Percentiles rank a stretch among this genome's conserved stretches.
phyloP scores from a whole-genome alignment of 2,888 invertebrate genomes.

The Acrocyrtus sp. region DNA sequence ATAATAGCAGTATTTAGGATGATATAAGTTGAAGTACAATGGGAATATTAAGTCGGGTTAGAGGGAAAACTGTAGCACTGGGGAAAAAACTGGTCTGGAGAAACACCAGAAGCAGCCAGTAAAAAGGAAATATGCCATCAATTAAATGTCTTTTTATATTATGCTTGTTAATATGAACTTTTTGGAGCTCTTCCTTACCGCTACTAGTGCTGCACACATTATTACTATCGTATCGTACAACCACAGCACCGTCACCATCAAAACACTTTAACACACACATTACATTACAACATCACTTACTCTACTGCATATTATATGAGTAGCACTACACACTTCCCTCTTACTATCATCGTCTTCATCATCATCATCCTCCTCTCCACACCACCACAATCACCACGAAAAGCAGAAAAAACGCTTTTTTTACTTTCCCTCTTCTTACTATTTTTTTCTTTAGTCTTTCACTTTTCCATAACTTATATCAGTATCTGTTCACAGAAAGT shows the following conservation, averaged over 20 bases:
- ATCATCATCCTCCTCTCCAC: constrained; percentile 1
- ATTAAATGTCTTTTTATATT: constrained; percentile 37
- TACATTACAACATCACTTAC: constrained; percentile 25
- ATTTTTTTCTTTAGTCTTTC: too few relatives aligned
- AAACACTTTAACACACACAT: constrained; percentile 27
- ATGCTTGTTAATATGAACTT: constrained; percentile 32
- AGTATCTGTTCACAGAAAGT: too few relatives aligned
- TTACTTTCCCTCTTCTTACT: not conserved
- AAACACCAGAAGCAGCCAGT: too few relatives aligned
- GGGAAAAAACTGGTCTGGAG: too few relatives aligned
- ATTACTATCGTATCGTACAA: too few relatives aligned
- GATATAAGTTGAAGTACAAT: constrained; percentile 13
- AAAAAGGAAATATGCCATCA: constrained; percentile 42
- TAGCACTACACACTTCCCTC: constrained; percentile 22
- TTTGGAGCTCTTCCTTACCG: constrained; percentile 9
- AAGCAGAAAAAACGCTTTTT: not conserved
- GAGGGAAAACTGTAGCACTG: too few relatives aligned
- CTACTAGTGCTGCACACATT: constrained; percentile 25
- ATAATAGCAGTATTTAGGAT: not conserved
- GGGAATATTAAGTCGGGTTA: constrained; percentile 18
- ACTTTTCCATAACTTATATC: too few relatives aligned
- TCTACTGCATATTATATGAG: constrained; percentile 28
- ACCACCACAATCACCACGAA: not conserved
- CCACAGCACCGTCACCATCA: constrained; percentile 13
- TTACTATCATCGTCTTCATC: constrained; percentile 21